phyloP scores from a whole-genome alignment of 2,888 invertebrate species.

The Toxonevra muliebris region DNA sequence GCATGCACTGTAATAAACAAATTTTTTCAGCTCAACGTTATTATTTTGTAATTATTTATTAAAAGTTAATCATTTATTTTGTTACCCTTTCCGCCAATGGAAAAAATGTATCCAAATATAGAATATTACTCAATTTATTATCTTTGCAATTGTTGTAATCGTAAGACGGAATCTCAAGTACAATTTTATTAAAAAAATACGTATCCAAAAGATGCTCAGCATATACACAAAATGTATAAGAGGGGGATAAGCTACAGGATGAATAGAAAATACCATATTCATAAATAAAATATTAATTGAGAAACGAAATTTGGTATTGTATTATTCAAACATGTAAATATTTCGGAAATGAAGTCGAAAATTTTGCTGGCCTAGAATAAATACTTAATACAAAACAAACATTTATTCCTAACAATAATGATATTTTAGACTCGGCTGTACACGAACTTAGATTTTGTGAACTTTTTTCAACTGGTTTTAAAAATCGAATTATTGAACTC shows the following conservation, averaged over 20 bases:
- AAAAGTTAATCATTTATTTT: no score
- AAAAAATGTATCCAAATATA: slow-evolving; percentile 72
- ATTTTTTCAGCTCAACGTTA: not conserved
- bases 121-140: slow-evolving; percentile 73
- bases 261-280: not conserved
- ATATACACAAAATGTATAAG: slow-evolving; percentile 70
- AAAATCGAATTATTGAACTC: no score
- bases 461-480: no score
- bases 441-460: no score
- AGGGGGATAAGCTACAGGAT: slow-evolving; percentile 68
- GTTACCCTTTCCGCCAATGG: slow-evolving; percentile 70
- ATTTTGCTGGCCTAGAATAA: no score
- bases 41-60: not conserved
- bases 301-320: no score
- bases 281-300: not conserved
- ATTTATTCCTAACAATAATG: no score
- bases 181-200: slow-evolving; percentile 64
- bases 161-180: slow-evolving; percentile 68
- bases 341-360: no score
- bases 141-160: slow-evolving; percentile 70
- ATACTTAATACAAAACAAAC: no score
- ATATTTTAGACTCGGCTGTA: no score
- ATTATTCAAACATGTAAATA: no score
- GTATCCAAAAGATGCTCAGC: slow-evolving; percentile 67
- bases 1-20: slow-evolving; percentile 72